Percentiles rank a stretch among this genome's conserved stretches.
These are phyloP conservation scores for Pissodes strobi DNA, from an alignment of 1,140 invertebrate species.

Conservation along the genomic window DNA sequence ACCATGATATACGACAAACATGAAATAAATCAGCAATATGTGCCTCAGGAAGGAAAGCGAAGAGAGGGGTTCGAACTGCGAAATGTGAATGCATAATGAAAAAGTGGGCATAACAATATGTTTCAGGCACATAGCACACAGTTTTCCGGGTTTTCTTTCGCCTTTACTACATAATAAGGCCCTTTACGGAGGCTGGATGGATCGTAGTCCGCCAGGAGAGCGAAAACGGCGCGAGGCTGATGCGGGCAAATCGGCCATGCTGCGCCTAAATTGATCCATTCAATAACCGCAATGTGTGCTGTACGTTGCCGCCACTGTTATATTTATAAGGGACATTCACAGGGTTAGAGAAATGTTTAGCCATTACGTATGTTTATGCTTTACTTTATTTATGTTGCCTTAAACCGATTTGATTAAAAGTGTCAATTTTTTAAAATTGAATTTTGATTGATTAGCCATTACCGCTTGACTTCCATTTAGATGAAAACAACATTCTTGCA, in stretches of 20 bases:
- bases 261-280: constrained; percentile 56
- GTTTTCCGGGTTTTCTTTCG: constrained; percentile 50
- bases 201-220: constrained; percentile 40
- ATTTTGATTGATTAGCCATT: no score
- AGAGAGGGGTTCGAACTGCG: constrained; percentile 14
- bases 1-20: no score
- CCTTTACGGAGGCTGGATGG: constrained; percentile 50
- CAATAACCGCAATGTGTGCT: constrained; percentile 56
- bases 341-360: no score
- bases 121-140: constrained; percentile 50
- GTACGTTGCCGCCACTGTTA: constrained; percentile 52
- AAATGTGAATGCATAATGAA: constrained; percentile 52
- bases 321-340: constrained; percentile 47
- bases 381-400: no score
- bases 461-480: no score
- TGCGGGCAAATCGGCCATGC: constrained; percentile 50
- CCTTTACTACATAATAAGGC: constrained; percentile 55
- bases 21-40: no score
- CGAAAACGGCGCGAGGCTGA: constrained; percentile 40
- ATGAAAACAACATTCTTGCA: no score
- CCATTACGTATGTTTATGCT: no score
- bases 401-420: no score
- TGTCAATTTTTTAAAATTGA: no score
- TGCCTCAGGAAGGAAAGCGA: background rate
- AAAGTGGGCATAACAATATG: constrained; percentile 54